A percentile compares a stretch with the other conserved stretches of the same genome.
These are phyloP conservation scores for Stigmatopora nigra DNA, from an alignment of 2,113 vertebrate genomes.

Conservation along the genomic window DNA sequence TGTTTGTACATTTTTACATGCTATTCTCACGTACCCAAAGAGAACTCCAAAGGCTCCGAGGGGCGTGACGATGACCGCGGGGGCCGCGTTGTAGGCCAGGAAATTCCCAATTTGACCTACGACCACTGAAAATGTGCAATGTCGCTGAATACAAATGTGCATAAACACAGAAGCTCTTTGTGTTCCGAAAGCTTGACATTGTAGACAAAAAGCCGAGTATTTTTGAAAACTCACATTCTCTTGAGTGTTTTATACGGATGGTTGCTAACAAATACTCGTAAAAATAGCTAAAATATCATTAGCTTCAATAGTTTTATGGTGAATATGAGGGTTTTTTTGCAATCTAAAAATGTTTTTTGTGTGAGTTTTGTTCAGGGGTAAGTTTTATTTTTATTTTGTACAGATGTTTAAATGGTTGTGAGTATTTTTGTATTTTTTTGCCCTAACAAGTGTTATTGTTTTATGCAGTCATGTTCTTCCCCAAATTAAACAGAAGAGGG, in stretches of 20 bases:
- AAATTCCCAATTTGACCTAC: conserved; percentile 93
- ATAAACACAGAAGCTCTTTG: background rate
- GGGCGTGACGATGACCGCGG: conserved; percentile 88
- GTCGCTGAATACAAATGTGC: background rate
- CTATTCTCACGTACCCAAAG: conserved; percentile 82
- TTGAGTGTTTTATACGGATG: too few relatives aligned
- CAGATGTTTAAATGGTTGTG: too few relatives aligned
- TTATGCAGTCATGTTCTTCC: background rate
- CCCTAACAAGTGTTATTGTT: too few relatives aligned
- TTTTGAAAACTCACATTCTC: too few relatives aligned
- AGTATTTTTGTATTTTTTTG: too few relatives aligned
- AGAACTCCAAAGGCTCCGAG: conserved; percentile 91
- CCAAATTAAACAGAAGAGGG: conserved; percentile 2
- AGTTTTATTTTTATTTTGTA: too few relatives aligned
- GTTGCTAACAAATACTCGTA: too few relatives aligned
- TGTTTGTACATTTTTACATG: background rate
- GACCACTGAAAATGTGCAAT: conserved; percentile 71
- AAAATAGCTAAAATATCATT: too few relatives aligned
- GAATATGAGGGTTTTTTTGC: too few relatives aligned
- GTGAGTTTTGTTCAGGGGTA: too few relatives aligned
- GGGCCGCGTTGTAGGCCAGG: conserved; percentile 88
- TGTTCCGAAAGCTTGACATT: background rate
- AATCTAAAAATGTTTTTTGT: too few relatives aligned
- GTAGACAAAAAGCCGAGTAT: background rate
- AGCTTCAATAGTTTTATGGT: too few relatives aligned